Conservation (phyloP, 1,140 invertebrate species). For the Drosophila biarmipes region DNA sequence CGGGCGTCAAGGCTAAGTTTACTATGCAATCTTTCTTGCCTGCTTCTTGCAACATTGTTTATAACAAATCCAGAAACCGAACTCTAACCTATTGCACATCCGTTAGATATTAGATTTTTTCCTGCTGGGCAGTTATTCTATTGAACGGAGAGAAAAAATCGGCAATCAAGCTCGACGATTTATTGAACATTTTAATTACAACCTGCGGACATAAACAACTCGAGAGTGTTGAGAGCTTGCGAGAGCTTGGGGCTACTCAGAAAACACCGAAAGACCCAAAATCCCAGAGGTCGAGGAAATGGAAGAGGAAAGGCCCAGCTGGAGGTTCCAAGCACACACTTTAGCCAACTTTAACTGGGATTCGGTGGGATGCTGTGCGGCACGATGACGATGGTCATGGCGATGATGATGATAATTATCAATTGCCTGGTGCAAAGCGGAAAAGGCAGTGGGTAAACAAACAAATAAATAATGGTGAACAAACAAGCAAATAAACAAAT, state of each 20-base stretch:
- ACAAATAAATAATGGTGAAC: constrained; percentile 56
- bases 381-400: constrained; percentile 3
- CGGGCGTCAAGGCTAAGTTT: neutral
- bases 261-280: constrained; percentile 19
- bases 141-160: constrained; percentile 10
- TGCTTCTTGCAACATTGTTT: neutral
- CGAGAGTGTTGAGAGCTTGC: constrained; percentile 40
- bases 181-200: constrained; percentile 79
- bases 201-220: constrained; percentile 65
- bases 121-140: neutral
- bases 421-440: constrained; percentile 62
- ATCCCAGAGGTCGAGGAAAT: constrained; percentile 6
- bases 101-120: constrained; percentile 11
- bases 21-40: neutral
- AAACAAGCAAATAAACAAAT: constrained; percentile 37
- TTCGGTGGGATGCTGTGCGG: constrained; percentile 30
- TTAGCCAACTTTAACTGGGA: constrained; percentile 18
- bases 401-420: constrained; percentile 57
- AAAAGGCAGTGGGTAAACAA: constrained; percentile 66
- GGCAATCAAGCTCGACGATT: constrained; percentile 47
- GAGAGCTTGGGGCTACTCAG: constrained; percentile 36
- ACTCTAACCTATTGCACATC: constrained; percentile 12
- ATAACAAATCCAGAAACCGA: constrained; percentile 1
- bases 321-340: constrained; percentile 23
- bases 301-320: constrained; percentile 38